Base-by-base conservation (phyloP, 2,113 vertebrate genomes). In the Crotophaga sulcirostris region DNA sequence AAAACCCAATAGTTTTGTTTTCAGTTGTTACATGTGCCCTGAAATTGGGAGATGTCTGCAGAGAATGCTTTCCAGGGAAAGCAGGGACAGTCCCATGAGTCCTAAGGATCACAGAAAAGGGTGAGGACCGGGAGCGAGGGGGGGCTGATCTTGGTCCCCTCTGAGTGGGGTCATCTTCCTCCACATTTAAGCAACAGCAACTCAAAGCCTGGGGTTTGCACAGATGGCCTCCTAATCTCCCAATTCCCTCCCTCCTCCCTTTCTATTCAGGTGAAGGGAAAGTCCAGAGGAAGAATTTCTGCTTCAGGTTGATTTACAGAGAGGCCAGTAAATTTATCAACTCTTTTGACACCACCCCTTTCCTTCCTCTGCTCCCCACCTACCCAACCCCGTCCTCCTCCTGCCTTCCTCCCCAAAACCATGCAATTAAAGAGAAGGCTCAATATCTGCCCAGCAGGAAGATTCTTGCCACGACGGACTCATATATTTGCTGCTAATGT, bases 181-280 rank as follows among this genome's bases (percentile, higher is more conserved):
- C 75, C 64, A 52, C 0, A 0, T 29, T 67, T 40, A 63, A 89
- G 72, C 47, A 83, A 55, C 19, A 75, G 49, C 80, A 74, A 15
- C 33, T 82, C 45, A 45, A 21, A 68, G n/a, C 49, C 33, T 68
- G 70, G 79, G 42, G 23, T 73, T 74, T 92, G 52, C 55, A 16
- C 3, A 52, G 45, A 16, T 40, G 16, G 66, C 54, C 33, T 86
- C 73, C 67, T 85, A 86, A 96, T 26, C 66, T 89, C 82, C 93
- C 45, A 47, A 45, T 89, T 89, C 76, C 90, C 68, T 74, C 72
- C 89, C 77, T 60, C 76, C 91, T 85, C 79, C 95, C 92, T 97
- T 97, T 97, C 89, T 96, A 76, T 81, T 96, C 96, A 98, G 97
- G 97, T 96, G 91, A 97, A 97, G 90, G 96, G 76, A 91, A 91